A percentile compares a stretch with the other conserved stretches of the same genome.
phyloP scores from a whole-genome alignment of 1,140 invertebrate genomes.

The Tribolium castaneum region DNA sequence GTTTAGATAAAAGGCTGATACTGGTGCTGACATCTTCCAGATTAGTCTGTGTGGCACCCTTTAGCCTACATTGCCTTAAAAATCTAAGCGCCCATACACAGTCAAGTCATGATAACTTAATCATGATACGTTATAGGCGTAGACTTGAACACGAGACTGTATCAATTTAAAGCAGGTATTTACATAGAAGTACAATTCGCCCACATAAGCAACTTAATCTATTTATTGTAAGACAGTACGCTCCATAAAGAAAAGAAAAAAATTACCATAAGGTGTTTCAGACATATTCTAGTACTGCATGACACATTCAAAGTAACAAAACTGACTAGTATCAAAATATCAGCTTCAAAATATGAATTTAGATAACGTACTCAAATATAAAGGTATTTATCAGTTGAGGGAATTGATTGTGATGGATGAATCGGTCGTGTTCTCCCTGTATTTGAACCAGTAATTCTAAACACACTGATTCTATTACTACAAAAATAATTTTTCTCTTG shows the following conservation, averaged over 20 bases:
- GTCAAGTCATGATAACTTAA: neutral
- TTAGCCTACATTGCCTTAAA: neutral
- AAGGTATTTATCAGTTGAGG: no score
- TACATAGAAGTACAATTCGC: conserved; percentile 22
- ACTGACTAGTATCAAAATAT: neutral
- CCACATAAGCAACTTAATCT: conserved; percentile 16
- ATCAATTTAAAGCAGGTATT: conserved; percentile 2
- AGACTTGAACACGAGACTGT: neutral
- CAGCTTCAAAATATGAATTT: no score
- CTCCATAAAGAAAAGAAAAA: neutral
- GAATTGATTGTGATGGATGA: no score
- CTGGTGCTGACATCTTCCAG: no score
- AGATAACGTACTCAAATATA: no score
- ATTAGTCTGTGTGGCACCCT: no score
- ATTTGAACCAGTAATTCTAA: no score
- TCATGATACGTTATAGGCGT: neutral
- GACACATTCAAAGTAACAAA: neutral
- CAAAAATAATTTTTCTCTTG: no score
- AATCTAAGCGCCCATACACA: neutral
- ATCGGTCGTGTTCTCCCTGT: no score
- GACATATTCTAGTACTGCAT: conserved; percentile 10
- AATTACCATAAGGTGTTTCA: conserved; percentile 1
- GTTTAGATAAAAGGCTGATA: no score
- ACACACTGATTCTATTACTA: no score
- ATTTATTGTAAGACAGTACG: conserved; percentile 1